Evolutionary conservation across 30 jellyfish, hydroid and myxozoan genomes (phyloP).

Genomic region (Pelagia noctiluca): DNA sequence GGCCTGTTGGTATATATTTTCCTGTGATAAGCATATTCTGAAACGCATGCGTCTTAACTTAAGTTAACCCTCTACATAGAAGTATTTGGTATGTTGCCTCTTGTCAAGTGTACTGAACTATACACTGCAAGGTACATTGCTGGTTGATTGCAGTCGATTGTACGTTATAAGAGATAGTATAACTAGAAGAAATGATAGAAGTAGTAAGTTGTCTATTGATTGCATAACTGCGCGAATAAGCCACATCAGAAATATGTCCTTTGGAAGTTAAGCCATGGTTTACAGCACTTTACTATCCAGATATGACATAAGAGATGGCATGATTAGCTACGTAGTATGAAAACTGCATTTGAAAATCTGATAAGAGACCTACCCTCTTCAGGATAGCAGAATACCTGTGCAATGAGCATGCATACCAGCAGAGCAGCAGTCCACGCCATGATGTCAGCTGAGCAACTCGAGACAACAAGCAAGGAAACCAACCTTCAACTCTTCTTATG

Average conservation of each 20-base stretch:
- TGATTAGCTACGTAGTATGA: not conserved
- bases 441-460: too few relatives aligned
- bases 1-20: too few relatives aligned
- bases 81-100: too few relatives aligned
- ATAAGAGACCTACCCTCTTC: slow-evolving; percentile 64
- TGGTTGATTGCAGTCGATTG: too few relatives aligned
- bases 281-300: not conserved
- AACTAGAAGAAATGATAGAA: not conserved
- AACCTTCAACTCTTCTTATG: too few relatives aligned
- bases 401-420: not conserved
- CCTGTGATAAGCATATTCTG: too few relatives aligned
- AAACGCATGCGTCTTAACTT: too few relatives aligned
- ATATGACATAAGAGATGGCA: not conserved
- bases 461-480: too few relatives aligned
- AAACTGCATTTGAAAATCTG: not conserved
- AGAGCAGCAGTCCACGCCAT: not conserved
- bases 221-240: not conserved
- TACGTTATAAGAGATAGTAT: too few relatives aligned
- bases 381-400: slow-evolving; percentile 47
- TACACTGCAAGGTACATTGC: too few relatives aligned
- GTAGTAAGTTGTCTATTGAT: not conserved
- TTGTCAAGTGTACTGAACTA: too few relatives aligned
- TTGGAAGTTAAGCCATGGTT: not conserved
- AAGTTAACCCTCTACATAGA: too few relatives aligned
- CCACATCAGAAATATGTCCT: not conserved